phyloP scores from a whole-genome alignment of 2,888 invertebrate genomes.

The Chalcis sispes region DNA sequence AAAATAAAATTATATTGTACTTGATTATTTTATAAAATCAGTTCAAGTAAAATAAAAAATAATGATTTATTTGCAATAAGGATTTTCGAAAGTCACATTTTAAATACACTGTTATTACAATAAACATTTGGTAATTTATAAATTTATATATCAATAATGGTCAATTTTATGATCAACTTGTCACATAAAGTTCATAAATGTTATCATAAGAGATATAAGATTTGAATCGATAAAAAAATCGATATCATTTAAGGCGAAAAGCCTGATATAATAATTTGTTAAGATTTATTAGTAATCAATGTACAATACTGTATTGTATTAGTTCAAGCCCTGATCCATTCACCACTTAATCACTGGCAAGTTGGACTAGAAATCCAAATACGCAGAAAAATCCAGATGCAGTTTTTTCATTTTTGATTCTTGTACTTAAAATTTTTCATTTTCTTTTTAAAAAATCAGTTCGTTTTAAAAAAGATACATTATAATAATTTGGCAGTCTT shows the following conservation, averaged over 20 bases:
- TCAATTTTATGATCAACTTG: constrained; percentile 38
- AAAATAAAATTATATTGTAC: no score
- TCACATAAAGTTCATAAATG: constrained; percentile 34
- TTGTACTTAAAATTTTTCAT: constrained; percentile 9
- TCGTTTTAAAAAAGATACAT: constrained; percentile 23
- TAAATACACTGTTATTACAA: constrained; percentile 24
- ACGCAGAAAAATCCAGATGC: constrained; percentile 55
- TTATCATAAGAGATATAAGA: constrained; percentile 17
- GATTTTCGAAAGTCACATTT: constrained; percentile 35
- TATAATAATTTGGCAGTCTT: constrained; percentile 48
- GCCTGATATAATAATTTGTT: constrained; percentile 61
- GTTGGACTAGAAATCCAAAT: constrained; percentile 63
- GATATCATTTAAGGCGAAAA: constrained; percentile 24
- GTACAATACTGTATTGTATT: constrained; percentile 67
- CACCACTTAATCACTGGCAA: constrained; percentile 62
- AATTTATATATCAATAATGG: constrained; percentile 20
- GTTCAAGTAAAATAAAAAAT: neutral
- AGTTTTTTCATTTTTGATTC: constrained; percentile 39
- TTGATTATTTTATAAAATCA: neutral
- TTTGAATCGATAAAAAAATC: constrained; percentile 31
- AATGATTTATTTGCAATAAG: constrained; percentile 2
- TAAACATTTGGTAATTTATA: constrained; percentile 34
- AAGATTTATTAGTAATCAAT: constrained; percentile 67
- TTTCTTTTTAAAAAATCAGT: constrained; percentile 44
- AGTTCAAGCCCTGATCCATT: constrained; percentile 68